phyloP scores from a whole-genome alignment of 2,113 vertebrate species.

The Paradisaea rubra region DNA sequence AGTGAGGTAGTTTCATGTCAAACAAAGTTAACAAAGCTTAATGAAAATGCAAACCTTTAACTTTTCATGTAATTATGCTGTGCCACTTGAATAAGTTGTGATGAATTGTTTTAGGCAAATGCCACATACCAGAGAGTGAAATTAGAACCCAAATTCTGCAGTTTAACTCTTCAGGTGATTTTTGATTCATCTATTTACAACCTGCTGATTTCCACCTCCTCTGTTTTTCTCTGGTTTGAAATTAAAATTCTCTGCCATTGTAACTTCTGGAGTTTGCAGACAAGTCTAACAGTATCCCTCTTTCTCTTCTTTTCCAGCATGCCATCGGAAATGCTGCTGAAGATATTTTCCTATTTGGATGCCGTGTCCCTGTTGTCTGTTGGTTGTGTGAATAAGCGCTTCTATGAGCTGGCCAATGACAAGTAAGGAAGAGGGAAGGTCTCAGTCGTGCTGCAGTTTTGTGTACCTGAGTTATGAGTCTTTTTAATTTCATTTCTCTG shows the following conservation, averaged over 20 bases:
- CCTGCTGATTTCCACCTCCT: background rate
- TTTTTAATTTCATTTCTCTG: background rate
- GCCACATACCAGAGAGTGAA: background rate
- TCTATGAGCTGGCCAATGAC: conserved; percentile 79
- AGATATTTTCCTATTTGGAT: conserved; percentile 86
- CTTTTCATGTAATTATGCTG: background rate
- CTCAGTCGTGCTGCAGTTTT: background rate
- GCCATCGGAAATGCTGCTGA: conserved; percentile 80
- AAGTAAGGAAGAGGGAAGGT: conserved; percentile 76
- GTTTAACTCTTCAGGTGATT: background rate
- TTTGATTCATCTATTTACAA: background rate
- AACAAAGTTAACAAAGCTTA: background rate
- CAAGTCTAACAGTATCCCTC: background rate
- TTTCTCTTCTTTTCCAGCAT: conserved; percentile 68
- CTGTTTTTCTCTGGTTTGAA: background rate
- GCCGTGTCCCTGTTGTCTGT: conserved; percentile 71
- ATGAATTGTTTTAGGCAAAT: background rate
- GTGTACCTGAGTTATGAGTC: background rate
- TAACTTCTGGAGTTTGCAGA: background rate
- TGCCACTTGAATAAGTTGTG: background rate
- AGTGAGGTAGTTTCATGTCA: background rate
- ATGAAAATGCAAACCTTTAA: background rate
- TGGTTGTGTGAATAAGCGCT: conserved; percentile 76
- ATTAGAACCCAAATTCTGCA: background rate
- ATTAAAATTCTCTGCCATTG: background rate